Evolutionary conservation across 1,140 invertebrate species (phyloP).

Genomic region (Drosophila baimaii): DNA sequence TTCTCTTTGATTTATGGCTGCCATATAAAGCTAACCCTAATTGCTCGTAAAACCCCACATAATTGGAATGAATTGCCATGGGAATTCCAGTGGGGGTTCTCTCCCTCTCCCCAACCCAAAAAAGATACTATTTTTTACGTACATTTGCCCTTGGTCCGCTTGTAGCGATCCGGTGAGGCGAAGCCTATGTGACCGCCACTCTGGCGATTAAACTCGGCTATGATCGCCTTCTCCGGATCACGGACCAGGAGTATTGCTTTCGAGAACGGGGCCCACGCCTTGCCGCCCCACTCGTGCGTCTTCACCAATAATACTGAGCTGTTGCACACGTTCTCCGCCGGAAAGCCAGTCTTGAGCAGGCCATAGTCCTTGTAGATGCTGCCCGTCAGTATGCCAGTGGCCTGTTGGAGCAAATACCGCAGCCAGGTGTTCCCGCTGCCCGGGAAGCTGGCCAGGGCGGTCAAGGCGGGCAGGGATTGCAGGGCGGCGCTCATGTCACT

Average conservation of each 20-base stretch:
- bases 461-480: slow-evolving; percentile 64
- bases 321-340: slow-evolving; percentile 90
- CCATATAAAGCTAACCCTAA: neutral
- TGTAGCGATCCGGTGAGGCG: slow-evolving; percentile 88
- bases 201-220: slow-evolving; percentile 90
- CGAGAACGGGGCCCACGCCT: slow-evolving; percentile 86
- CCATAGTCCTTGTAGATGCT: slow-evolving; percentile 92
- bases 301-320: slow-evolving; percentile 91
- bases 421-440: slow-evolving; percentile 93
- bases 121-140: slow-evolving; percentile 55
- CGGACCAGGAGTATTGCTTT: slow-evolving; percentile 89
- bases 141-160: slow-evolving; percentile 87
- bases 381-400: slow-evolving; percentile 90
- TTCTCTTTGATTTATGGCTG: neutral
- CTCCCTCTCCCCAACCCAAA: too few relatives aligned
- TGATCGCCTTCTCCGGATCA: slow-evolving; percentile 89
- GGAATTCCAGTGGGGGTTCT: neutral
- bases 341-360: slow-evolving; percentile 90
- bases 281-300: slow-evolving; percentile 90
- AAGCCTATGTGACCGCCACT: slow-evolving; percentile 90
- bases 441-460: slow-evolving; percentile 90
- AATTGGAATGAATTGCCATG: slow-evolving; percentile 6
- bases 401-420: slow-evolving; percentile 90
- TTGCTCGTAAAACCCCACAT: neutral
- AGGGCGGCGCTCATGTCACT: slow-evolving; percentile 58